phyloP scores from a whole-genome alignment of 2,888 invertebrate species.

The Hemistola chrysoprasaria region DNA sequence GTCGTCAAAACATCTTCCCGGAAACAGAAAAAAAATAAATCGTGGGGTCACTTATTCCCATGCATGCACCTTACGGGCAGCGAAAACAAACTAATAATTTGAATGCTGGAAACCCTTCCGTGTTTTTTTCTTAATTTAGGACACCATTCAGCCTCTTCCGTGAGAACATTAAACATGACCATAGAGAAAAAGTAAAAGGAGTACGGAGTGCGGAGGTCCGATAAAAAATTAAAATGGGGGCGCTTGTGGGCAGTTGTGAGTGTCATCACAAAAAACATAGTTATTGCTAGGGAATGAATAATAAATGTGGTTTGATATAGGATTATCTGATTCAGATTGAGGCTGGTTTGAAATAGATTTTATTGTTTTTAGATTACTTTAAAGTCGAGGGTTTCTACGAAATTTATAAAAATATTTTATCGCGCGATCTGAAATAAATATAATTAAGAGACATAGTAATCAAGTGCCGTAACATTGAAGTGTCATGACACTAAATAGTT shows the following conservation, averaged over 20 bases:
- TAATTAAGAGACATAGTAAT: too few species aligned
- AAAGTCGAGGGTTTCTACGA: too few species aligned
- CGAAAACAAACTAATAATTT: constrained; percentile 74
- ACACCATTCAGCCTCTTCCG: constrained; percentile 73
- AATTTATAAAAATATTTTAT: constrained; percentile 9
- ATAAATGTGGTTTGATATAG: constrained; percentile 53
- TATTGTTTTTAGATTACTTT: constrained; percentile 9
- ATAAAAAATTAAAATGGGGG: constrained; percentile 66
- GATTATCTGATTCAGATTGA: constrained; percentile 59
- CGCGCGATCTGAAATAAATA: too few species aligned
- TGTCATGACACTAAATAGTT: too few species aligned
- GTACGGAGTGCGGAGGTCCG: constrained; percentile 39
- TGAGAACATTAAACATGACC: constrained; percentile 75
- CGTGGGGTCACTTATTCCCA: constrained; percentile 77
- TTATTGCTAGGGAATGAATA: constrained; percentile 59
- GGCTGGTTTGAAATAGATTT: constrained; percentile 17
- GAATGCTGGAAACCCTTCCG: constrained; percentile 77
- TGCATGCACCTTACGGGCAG: constrained; percentile 64
- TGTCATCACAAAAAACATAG: constrained; percentile 46
- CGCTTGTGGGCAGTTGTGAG: constrained; percentile 72
- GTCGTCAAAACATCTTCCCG: constrained; percentile 67
- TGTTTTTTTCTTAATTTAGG: constrained; percentile 57
- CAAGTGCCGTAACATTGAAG: too few species aligned
- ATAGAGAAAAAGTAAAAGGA: constrained; percentile 58
- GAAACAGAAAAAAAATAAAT: constrained; percentile 66